Conservation (phyloP, 2,797 vertebrate species). For the Enteromius trimaculatus region DNA sequence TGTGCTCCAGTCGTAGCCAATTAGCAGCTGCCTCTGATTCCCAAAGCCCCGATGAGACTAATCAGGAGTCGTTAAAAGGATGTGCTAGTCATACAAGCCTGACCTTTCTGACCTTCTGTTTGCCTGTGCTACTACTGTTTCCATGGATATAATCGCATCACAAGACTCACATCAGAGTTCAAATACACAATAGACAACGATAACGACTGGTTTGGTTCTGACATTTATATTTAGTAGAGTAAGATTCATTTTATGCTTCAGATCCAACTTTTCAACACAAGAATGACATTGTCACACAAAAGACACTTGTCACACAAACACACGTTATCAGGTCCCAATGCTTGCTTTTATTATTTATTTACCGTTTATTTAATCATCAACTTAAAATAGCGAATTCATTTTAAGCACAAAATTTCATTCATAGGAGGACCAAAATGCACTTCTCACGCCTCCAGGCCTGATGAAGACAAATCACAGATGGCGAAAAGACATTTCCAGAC, state of each 20-base stretch:
- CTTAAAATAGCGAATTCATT: neutral
- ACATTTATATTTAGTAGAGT: conserved; percentile 45
- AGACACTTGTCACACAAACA: neutral
- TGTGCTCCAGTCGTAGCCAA: conserved; percentile 76
- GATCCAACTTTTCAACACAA: conserved; percentile 6
- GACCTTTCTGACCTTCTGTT: conserved; percentile 51
- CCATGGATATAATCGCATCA: conserved; percentile 57
- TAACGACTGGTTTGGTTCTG: conserved; percentile 36
- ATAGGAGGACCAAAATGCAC: conserved; percentile 12
- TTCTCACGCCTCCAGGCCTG: neutral
- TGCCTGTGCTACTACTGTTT: conserved; percentile 58
- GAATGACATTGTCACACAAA: conserved; percentile 30
- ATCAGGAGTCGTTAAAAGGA: conserved; percentile 80
- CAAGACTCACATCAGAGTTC: conserved; percentile 37
- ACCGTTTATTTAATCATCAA: neutral
- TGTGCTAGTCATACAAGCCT: conserved; percentile 59
- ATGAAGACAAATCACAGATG: conserved; percentile 19
- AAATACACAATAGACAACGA: conserved; percentile 21
- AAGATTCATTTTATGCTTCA: neutral
- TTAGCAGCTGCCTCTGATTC: conserved; percentile 59
- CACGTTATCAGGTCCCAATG: neutral
- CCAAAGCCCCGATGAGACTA: conserved; percentile 73
- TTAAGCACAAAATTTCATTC: neutral
- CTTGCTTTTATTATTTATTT: neutral
- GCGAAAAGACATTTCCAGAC: conserved; percentile 7